Percentiles rank a stretch among this genome's conserved stretches.
Evolutionary conservation across 2,888 invertebrate genomes (phyloP).

Genomic region (Synanthedon vespiformis): DNA sequence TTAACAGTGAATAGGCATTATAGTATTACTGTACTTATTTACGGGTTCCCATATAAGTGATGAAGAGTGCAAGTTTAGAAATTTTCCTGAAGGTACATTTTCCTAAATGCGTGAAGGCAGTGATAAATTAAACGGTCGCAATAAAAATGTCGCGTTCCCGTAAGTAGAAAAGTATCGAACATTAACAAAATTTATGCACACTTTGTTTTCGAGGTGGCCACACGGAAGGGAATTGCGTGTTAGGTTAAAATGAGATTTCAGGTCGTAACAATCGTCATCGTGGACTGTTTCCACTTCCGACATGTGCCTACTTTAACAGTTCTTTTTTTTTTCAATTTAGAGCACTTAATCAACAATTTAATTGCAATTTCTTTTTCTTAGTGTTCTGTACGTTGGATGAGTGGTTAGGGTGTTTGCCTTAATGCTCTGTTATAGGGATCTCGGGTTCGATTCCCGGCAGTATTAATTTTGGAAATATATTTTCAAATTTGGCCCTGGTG

Average conservation of each 20-base stretch:
- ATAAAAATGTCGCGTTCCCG: constrained; percentile 61
- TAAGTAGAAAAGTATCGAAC: constrained; percentile 66
- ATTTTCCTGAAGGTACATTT: background rate
- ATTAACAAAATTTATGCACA: constrained; percentile 67
- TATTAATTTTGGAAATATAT: too few species aligned
- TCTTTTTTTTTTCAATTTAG: too few species aligned
- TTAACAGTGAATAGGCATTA: constrained; percentile 1
- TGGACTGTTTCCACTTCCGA: background rate
- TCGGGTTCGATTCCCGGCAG: too few species aligned
- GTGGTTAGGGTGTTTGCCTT: too few species aligned
- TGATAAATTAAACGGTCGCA: constrained; percentile 55
- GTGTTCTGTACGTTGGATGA: too few species aligned
- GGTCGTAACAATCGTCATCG: constrained; percentile 9
- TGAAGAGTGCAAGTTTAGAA: background rate
- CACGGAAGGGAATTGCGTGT: constrained; percentile 49
- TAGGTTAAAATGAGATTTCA: constrained; percentile 39
- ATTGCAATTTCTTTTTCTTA: too few species aligned
- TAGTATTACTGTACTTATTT: constrained; percentile 6
- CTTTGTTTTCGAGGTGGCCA: constrained; percentile 51
- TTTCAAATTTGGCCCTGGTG: too few species aligned
- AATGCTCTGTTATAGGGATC: too few species aligned
- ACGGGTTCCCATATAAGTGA: constrained; percentile 5
- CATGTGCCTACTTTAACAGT: background rate
- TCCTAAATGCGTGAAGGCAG: constrained; percentile 30
- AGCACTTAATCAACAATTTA: too few species aligned